phyloP scores from a whole-genome alignment of 2,113 vertebrate genomes.

The Sylvilagus bachmani region DNA sequence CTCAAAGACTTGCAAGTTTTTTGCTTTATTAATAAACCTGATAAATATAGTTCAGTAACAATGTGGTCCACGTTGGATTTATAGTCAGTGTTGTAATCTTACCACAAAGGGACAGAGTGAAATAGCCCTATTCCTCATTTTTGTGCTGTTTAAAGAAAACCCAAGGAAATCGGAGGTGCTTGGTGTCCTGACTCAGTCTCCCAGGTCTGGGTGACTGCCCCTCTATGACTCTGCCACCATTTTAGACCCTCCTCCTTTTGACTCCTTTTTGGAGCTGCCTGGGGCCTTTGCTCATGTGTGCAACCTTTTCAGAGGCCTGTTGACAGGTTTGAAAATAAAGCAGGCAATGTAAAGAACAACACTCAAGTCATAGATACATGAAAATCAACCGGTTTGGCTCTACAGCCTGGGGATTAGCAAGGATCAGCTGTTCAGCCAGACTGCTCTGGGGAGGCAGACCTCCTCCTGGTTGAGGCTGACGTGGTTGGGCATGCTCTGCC shows the following conservation, averaged over 20 bases:
- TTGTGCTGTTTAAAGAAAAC: slow-evolving; percentile 61
- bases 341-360: slow-evolving; percentile 82
- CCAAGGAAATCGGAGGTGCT: slow-evolving; percentile 52
- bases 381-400: slow-evolving; percentile 78
- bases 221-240: background rate
- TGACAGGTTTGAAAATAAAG: slow-evolving; percentile 90
- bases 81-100: slow-evolving; percentile 75
- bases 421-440: slow-evolving; percentile 60
- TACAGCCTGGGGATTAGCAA: slow-evolving; percentile 77
- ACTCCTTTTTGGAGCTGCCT: background rate
- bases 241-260: slow-evolving; percentile 53
- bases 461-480: background rate
- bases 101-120: slow-evolving; percentile 72
- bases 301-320: slow-evolving; percentile 88
- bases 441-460: background rate
- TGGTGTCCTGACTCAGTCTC: slow-evolving; percentile 44
- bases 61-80: slow-evolving; percentile 73
- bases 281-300: slow-evolving; percentile 79
- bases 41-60: slow-evolving; percentile 85
- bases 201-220: slow-evolving; percentile 56
- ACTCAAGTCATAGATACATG: slow-evolving; percentile 65
- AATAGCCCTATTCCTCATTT: slow-evolving; percentile 65
- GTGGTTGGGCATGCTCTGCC: background rate
- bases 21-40: slow-evolving; percentile 81
- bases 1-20: slow-evolving; percentile 73